These are phyloP conservation scores for Neopelma chrysocephalum DNA, from an alignment of 2,797 vertebrate species.

Conservation along the genomic window DNA sequence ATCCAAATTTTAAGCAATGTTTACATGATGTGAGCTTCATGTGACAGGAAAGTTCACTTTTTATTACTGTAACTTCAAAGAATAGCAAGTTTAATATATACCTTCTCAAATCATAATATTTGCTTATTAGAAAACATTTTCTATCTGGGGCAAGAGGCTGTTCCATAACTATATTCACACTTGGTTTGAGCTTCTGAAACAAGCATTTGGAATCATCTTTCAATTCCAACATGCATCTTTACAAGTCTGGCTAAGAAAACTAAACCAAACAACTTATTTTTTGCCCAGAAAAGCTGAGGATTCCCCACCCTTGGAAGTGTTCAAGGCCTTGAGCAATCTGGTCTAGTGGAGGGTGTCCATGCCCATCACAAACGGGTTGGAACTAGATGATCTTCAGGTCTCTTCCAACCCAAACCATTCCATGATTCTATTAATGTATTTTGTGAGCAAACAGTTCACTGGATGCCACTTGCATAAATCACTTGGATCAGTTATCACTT, in stretches of 20 bases:
- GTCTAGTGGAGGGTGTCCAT: background rate
- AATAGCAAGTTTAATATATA: background rate
- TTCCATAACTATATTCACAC: background rate
- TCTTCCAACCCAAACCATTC: background rate
- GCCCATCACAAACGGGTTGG: background rate
- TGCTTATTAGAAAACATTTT: background rate
- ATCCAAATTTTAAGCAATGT: background rate
- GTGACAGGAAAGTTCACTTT: background rate
- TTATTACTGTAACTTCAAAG: background rate
- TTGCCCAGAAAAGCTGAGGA: background rate
- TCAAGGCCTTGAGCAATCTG: background rate
- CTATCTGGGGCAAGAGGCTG: background rate
- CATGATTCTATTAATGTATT: too few species aligned
- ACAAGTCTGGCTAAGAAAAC: background rate
- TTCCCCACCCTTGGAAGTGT: background rate
- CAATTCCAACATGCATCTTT: background rate
- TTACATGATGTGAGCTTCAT: background rate
- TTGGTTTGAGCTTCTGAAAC: background rate
- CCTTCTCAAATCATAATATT: background rate
- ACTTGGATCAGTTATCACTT: background rate
- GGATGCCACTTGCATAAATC: background rate
- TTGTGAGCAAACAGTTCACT: background rate
- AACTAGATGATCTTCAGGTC: rapidly evolving
- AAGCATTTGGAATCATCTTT: background rate
- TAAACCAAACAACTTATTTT: background rate